Evolutionary conservation across 2,797 vertebrate genomes (phyloP).

Genomic region (Chiloscyllium punctatum): DNA sequence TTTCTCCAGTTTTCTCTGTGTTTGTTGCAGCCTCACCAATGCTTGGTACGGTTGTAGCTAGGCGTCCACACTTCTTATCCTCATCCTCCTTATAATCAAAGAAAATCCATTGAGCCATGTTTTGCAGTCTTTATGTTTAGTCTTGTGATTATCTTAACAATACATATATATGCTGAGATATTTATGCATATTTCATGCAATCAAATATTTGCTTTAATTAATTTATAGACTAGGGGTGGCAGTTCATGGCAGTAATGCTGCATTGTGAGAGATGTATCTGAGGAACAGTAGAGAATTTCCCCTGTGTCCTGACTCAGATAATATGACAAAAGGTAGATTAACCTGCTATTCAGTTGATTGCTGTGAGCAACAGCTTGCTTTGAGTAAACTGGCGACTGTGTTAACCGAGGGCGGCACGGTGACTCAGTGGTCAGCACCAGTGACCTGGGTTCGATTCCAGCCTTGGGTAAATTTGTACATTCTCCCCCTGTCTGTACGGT

Average conservation of each 20-base stretch:
- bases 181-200: background rate
- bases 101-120: background rate
- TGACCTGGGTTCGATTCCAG: no score
- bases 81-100: no score
- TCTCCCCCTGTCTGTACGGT: no score
- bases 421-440: no score
- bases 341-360: background rate
- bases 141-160: background rate
- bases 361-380: background rate
- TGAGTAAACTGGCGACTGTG: background rate
- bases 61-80: no score
- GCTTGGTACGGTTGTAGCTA: no score
- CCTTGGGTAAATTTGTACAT: no score
- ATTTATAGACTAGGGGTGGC: background rate
- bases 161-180: background rate
- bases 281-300: background rate
- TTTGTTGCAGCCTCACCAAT: background rate
- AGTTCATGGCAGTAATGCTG: background rate
- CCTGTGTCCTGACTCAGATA: background rate
- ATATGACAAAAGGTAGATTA: background rate
- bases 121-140: background rate
- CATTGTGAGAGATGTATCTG: background rate
- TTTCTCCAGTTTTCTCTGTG: no score
- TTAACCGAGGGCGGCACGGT: no score
- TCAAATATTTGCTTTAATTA: background rate